phyloP scores from a whole-genome alignment of 2,113 vertebrate genomes.

The Dasypus novemcinctus region DNA sequence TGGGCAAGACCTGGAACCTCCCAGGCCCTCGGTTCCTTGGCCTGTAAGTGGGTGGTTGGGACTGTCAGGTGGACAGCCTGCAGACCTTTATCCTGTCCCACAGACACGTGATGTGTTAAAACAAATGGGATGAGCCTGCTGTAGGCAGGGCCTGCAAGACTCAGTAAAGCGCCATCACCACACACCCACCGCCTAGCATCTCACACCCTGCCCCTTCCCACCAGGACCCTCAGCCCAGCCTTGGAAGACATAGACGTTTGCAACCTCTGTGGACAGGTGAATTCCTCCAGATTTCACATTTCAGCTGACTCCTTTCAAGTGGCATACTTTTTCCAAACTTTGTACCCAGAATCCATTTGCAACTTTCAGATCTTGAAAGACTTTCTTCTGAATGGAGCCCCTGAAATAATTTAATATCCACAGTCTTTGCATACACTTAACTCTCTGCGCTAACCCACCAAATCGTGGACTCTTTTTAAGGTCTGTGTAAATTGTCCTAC shows the following conservation, averaged over 20 bases:
- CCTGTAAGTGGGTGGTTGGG: neutral
- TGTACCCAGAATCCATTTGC: neutral
- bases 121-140: neutral
- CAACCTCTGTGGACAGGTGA: neutral
- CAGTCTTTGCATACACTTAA: neutral
- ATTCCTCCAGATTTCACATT: neutral
- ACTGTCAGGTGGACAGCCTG: too few species aligned
- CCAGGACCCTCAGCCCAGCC: too few species aligned
- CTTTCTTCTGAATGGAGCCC: slow-evolving; percentile 1
- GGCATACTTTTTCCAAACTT: neutral
- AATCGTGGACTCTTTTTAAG: neutral
- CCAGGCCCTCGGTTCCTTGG: neutral
- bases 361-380: slow-evolving; percentile 24
- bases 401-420: slow-evolving; percentile 9
- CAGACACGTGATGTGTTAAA: rapidly evolving
- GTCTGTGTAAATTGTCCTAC: neutral
- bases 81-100: neutral
- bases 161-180: neutral
- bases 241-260: neutral
- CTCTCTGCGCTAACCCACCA: neutral
- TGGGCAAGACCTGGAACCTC: too few species aligned
- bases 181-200: neutral
- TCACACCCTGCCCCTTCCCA: rapidly evolving
- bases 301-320: neutral
- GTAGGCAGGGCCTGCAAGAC: neutral